Base-by-base conservation (phyloP, 2,797 vertebrate species). In the Coregonus ussuriensis region DNA sequence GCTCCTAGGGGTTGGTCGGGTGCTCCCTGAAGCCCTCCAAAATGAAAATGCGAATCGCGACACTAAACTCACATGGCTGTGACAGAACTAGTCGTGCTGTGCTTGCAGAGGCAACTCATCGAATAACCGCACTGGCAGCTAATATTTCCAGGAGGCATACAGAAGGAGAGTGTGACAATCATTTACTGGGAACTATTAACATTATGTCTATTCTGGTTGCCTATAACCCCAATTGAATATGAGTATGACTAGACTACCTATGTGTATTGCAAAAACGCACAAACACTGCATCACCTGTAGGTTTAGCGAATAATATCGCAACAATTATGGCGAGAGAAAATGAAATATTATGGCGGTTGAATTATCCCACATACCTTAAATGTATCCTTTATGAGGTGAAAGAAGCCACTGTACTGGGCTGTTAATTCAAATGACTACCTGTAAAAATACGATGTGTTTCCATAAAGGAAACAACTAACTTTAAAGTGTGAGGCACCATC, bases 11-110 rank as follows among this genome's bases (percentile, higher is more conserved):
- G 5, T 72, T 47, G 41, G 1, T 41, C 33, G 72, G 11, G 53
- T 62, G 56, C 35, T 74, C 56, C 72, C 35, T 56, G 54, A 74
- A 62, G 54, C 56, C 31, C 31, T 62, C 16, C 35, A 59, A 59
- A 72, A 33, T 41, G 33, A 74, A 74, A 74, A 37, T 73, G 71
- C 7, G n/a, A 21, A 62, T 25, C 33, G 54, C 33, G n/a, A 33
- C 56, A 41, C 33, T 74, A 37, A 62, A 62, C 33, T 62, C 56
- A 62, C 54, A 74, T 41, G 33, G 11, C 72, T 41, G 35, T 62
- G 72, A 62, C 54, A 62, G 3, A 72, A 72, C 71, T 16, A 54
- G 31, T 72, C 29, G 37, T 35, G 29, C 31, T 71, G 71, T 53
- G 51, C 52, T 72, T 51, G 35, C 33, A 69, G 67, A 37, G 16